Evolutionary conservation across 2,888 invertebrate genomes (phyloP).

Genomic region (Agonum fuliginosum): DNA sequence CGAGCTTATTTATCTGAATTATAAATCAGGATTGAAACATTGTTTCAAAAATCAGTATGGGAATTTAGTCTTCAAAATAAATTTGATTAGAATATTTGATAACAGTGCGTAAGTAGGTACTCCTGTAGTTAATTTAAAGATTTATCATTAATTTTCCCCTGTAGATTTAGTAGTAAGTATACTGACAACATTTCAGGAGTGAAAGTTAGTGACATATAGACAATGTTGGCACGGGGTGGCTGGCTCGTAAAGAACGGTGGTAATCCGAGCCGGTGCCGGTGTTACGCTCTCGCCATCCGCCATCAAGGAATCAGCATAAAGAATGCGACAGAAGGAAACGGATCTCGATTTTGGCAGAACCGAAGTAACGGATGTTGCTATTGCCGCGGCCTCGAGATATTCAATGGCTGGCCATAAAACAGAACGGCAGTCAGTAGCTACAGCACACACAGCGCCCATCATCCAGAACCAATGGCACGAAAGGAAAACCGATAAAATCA

Average conservation of each 20-base stretch:
- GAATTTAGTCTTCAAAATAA: no score
- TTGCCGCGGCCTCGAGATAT: conserved; percentile 57
- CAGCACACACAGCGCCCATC: conserved; percentile 31
- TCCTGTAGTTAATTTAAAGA: no score
- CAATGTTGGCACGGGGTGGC: neutral
- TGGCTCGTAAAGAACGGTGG: conserved; percentile 47
- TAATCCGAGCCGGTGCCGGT: conserved; percentile 55
- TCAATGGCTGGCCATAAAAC: conserved; percentile 59
- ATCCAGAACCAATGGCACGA: conserved; percentile 55
- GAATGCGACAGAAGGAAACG: conserved; percentile 58
- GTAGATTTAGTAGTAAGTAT: no score
- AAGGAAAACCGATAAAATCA: conserved; percentile 57
- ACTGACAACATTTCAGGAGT: no score
- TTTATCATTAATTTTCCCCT: no score
- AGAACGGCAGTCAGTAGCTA: conserved; percentile 43
- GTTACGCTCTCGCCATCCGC: conserved; percentile 26
- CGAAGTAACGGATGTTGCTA: conserved; percentile 58
- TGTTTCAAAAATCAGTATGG: no score
- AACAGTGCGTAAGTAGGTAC: no score
- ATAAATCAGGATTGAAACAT: no score
- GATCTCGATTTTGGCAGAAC: conserved; percentile 55
- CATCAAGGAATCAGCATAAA: conserved; percentile 59
- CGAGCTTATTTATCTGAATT: no score
- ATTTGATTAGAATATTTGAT: no score
- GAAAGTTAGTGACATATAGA: no score